A percentile compares a stretch with the other conserved stretches of the same genome.
Evolutionary conservation across 2,113 vertebrate genomes (phyloP).

Genomic region (Chunga burmeisteri): DNA sequence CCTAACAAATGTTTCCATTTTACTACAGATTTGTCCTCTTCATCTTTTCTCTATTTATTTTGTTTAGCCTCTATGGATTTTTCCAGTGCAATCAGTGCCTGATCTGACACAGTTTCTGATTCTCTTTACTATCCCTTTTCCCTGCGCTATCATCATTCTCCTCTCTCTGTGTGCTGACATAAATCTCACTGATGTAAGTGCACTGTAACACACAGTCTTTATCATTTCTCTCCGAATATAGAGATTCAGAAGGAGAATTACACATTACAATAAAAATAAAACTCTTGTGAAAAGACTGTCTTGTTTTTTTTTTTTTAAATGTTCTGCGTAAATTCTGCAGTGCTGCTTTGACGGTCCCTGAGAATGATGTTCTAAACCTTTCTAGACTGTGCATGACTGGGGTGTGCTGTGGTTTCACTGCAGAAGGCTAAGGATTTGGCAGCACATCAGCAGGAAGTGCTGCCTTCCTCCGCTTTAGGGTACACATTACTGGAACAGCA

Average conservation of each 20-base stretch:
- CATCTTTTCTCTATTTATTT: constrained; percentile 25
- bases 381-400: background rate
- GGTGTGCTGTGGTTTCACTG: background rate
- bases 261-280: constrained; percentile 47
- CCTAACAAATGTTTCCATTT: constrained; percentile 24
- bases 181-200: constrained; percentile 27
- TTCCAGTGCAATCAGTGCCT: background rate
- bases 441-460: background rate
- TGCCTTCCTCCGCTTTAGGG: background rate
- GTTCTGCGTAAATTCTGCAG: background rate
- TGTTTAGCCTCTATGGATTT: background rate
- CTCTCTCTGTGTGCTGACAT: background rate
- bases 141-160: constrained; percentile 4
- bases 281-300: background rate
- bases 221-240: background rate
- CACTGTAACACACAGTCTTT: background rate
- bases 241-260: constrained; percentile 23
- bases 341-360: background rate
- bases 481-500: background rate
- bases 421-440: background rate
- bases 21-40: background rate
- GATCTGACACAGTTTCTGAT: background rate
- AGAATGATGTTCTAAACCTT: background rate
- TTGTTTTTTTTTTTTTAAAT: background rate
- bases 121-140: constrained; percentile 8